Conservation (phyloP, 2,113 vertebrate genomes). For the Promerops cafer region DNA sequence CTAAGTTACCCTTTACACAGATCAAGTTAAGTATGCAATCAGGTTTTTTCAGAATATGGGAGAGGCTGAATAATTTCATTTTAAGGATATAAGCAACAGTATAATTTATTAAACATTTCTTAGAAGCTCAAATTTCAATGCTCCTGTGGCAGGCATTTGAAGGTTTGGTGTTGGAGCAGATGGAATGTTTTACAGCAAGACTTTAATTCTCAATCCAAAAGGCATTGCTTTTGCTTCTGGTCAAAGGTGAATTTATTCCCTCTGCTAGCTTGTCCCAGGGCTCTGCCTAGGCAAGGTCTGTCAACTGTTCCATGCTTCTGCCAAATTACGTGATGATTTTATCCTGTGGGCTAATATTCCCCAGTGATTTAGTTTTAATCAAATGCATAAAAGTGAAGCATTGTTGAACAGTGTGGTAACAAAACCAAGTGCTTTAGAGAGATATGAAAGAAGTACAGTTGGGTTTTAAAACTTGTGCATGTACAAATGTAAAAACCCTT, state of each 20-base stretch:
- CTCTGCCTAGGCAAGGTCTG: constrained; percentile 46
- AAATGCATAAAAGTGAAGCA: constrained; percentile 18
- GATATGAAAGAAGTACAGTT: background rate
- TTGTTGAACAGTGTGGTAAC: background rate
- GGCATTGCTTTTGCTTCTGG: constrained; percentile 34
- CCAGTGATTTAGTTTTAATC: constrained; percentile 39
- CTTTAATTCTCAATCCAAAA: constrained; percentile 48
- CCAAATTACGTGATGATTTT: constrained; percentile 57
- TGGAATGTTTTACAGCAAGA: constrained; percentile 2
- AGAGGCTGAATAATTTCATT: constrained; percentile 3
- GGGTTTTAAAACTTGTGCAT: background rate
- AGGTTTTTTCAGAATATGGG: background rate
- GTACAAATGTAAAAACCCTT: background rate
- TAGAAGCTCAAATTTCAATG: background rate
- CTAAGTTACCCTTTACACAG: background rate
- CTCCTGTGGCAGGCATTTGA: background rate
- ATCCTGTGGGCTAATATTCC: constrained; percentile 46
- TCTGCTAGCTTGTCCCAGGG: constrained; percentile 46
- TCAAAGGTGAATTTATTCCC: constrained; percentile 65
- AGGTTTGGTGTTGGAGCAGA: constrained; percentile 37
- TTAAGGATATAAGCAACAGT: background rate
- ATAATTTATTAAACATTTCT: constrained; percentile 20
- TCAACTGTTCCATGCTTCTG: constrained; percentile 52
- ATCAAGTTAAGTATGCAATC: background rate
- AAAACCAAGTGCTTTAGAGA: background rate